These are phyloP conservation scores for Drosophila anomalata DNA, from an alignment of 2,888 invertebrate genomes.

Conservation along the genomic window DNA sequence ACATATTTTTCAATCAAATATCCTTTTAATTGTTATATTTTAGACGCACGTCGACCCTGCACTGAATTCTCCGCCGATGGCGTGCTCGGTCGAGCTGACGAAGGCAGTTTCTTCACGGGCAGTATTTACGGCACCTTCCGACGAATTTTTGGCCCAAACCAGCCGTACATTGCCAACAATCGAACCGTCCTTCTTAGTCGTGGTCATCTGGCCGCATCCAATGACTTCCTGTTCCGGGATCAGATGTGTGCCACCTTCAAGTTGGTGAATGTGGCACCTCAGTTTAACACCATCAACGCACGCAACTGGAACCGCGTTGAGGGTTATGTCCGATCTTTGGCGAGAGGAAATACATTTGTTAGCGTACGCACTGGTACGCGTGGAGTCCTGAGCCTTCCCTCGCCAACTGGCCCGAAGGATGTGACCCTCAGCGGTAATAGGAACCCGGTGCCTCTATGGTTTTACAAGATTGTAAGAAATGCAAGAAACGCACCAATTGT, in stretches of 20 bases:
- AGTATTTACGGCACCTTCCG: conserved; percentile 32
- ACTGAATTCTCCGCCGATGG: conserved; percentile 28
- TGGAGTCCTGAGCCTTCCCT: conserved; percentile 18
- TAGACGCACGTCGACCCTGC: conserved; percentile 37
- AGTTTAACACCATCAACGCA: conserved; percentile 85
- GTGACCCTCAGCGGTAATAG: conserved; percentile 33
- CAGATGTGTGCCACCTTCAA: conserved; percentile 84
- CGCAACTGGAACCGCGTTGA: conserved; percentile 85
- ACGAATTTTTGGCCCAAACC: conserved; percentile 37
- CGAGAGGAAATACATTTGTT: conserved; percentile 23
- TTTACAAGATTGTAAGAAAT: conserved; percentile 40
- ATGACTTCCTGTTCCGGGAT: conserved; percentile 84
- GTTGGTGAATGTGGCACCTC: conserved; percentile 85
- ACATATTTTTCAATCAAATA: neutral
- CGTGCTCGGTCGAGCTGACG: conserved; percentile 26
- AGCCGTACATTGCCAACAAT: conserved; percentile 31
- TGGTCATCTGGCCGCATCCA: conserved; percentile 84
- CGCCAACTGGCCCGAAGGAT: conserved; percentile 5
- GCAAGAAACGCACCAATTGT: neutral
- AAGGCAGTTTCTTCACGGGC: conserved; percentile 20
- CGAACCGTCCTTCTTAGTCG: conserved; percentile 72
- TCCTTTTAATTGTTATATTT: neutral
- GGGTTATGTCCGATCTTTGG: conserved; percentile 65
- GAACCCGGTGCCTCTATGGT: conserved; percentile 47
- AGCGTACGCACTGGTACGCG: conserved; percentile 41